These are phyloP conservation scores for Poecilus cupreus DNA, from an alignment of 2,888 invertebrate genomes.

Conservation along the genomic window DNA sequence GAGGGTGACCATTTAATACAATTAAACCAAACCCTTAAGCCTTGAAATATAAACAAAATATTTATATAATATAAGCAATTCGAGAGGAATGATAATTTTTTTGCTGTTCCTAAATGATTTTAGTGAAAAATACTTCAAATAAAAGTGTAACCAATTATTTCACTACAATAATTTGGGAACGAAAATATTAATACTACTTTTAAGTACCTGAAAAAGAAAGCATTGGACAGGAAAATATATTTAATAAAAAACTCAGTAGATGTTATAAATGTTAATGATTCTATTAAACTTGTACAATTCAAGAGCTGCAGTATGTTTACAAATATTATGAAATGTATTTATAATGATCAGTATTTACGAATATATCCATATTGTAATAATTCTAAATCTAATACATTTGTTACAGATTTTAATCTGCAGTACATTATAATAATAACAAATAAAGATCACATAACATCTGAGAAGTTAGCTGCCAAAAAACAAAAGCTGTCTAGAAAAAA, in stretches of 20 bases:
- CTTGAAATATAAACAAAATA: too few relatives aligned
- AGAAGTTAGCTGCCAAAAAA: conserved; percentile 41
- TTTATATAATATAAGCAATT: too few relatives aligned
- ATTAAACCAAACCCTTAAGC: too few relatives aligned
- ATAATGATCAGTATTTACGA: conserved; percentile 56
- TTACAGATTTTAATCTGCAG: conserved; percentile 44
- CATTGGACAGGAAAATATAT: neutral
- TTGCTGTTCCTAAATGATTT: too few relatives aligned
- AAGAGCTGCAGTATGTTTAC: conserved; percentile 59
- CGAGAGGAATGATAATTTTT: too few relatives aligned
- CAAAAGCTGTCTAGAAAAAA: conserved; percentile 24
- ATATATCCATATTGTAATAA: conserved; percentile 58
- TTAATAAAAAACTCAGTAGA: conserved; percentile 27
- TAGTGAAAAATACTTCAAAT: too few relatives aligned
- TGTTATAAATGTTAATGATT: conserved; percentile 59
- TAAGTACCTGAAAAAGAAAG: neutral
- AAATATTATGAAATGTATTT: conserved; percentile 60
- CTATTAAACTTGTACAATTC: conserved; percentile 59
- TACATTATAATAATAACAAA: conserved; percentile 50
- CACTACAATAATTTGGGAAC: too few relatives aligned
- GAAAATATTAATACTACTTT: too few relatives aligned
- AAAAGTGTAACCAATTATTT: too few relatives aligned
- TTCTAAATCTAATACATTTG: conserved; percentile 56
- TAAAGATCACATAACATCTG: conserved; percentile 52
- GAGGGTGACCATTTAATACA: too few relatives aligned